Percentiles rank a stretch among this genome's conserved stretches.
Conservation (phyloP, 2,113 vertebrate genomes). For the Lagopus muta region DNA sequence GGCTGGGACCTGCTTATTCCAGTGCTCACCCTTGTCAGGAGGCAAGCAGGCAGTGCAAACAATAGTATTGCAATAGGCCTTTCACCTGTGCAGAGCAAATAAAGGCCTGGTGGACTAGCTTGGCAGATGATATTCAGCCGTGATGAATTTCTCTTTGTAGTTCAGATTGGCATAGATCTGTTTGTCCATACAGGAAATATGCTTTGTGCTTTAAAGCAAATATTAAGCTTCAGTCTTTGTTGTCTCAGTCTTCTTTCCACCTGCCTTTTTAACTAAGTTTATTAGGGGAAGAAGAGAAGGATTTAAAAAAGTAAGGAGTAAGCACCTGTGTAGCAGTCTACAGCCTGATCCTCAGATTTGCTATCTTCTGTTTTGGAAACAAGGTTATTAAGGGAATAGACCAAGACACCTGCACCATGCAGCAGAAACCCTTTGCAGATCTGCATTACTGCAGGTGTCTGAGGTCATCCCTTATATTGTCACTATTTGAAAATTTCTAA, state of each 20-base stretch:
- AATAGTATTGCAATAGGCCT: constrained; percentile 21
- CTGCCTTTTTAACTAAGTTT: background rate
- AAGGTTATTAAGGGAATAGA: background rate
- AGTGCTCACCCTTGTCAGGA: constrained; percentile 21
- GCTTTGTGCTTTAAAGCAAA: background rate
- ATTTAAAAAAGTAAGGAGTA: background rate
- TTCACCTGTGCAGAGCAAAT: constrained; percentile 32
- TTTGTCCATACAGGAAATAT: background rate
- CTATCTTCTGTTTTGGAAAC: background rate
- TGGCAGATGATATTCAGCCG: background rate
- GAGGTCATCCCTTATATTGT: background rate
- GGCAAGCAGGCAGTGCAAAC: constrained; percentile 8
- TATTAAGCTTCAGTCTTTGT: background rate
- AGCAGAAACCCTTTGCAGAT: background rate
- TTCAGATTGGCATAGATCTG: background rate
- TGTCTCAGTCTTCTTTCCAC: background rate
- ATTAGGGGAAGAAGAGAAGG: background rate
- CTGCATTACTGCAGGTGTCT: background rate
- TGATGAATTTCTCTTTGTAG: background rate
- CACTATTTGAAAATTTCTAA: background rate
- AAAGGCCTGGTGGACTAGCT: background rate
- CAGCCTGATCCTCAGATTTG: background rate
- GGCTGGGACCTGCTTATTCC: constrained; percentile 8
- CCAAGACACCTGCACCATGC: background rate
- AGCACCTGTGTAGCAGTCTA: background rate